phyloP scores from a whole-genome alignment of 2,888 invertebrate genomes.

The Morpho deidamia region DNA sequence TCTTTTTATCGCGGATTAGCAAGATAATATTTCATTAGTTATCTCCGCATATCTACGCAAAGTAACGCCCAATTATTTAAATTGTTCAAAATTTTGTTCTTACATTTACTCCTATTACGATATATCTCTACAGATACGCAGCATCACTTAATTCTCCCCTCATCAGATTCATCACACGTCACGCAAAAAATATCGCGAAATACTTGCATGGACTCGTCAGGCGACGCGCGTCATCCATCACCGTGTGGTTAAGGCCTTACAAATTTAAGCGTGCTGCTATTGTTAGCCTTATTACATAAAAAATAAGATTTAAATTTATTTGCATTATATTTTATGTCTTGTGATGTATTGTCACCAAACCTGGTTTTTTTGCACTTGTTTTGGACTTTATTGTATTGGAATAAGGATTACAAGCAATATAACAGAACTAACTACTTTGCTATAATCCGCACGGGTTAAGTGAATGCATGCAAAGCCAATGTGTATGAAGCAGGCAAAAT shows the following conservation, averaged over 20 bases:
- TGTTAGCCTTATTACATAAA: constrained; percentile 12
- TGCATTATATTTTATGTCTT: neutral
- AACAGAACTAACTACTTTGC: no score
- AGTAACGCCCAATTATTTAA: no score
- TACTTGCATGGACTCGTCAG: constrained; percentile 41
- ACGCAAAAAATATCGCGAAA: constrained; percentile 57
- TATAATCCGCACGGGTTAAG: no score
- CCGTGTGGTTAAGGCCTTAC: constrained; percentile 51
- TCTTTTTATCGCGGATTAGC: no score
- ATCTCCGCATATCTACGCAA: no score
- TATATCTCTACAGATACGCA: neutral
- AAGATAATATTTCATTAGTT: no score
- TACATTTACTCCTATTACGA: no score
- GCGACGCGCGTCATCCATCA: constrained; percentile 68
- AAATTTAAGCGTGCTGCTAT: constrained; percentile 16
- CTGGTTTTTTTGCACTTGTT: constrained; percentile 8
- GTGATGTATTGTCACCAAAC: neutral
- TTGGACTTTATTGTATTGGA: neutral
- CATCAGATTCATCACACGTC: constrained; percentile 44
- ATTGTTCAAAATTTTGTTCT: no score
- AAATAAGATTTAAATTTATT: constrained; percentile 26
- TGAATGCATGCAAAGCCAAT: no score
- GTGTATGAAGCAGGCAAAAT: no score
- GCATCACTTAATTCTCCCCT: constrained; percentile 18
- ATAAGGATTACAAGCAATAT: no score